Base-by-base conservation (phyloP, 2,797 vertebrate species). In the Eremophila alpestris region DNA sequence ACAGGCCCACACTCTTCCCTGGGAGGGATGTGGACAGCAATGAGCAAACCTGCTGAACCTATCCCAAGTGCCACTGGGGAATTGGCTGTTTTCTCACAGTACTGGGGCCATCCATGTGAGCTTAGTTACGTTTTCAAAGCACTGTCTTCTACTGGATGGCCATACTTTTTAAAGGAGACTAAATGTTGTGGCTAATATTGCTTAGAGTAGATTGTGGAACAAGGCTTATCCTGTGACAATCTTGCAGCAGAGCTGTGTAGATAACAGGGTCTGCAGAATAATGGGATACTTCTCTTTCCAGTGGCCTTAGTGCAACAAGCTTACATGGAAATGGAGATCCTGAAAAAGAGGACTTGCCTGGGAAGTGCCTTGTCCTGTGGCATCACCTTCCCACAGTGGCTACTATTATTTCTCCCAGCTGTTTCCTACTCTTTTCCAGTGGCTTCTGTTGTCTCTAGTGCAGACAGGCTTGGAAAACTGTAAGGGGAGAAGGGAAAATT, bases 51-150 rank as follows among this genome's bases (percentile, higher is more conserved):
- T 52, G 32, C 38, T 58, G 60, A 40, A 41, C 3, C 0, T 17
- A 13, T 23, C 15, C 55, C 40, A 41, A 0, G 20, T 34, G 36
- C 48, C 30, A 5, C 17, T 40, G 56, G 41, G 27, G 51, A 79
- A 54, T 15, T 2, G 1, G 20, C 13, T 32, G 0, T 45, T 79
- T 64, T 52, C 38, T 64, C 54, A 36, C 10, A 48, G 19, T 23
- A 16, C 45, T 75, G 48, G 13, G 24, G 16, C 27, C 45, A 5
- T 40, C 29, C 23, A 15, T 0, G 0, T 0, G 3, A 54, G 19
- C 20, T 86, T 13, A 43, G 32, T 10, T 22, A 8, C 22, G 41
- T 62, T 63, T 70, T 58, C 52, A 70, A 45, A 54, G 16, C 29
- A 18, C 32, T n/a, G 9, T 24, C 56, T 74, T 69, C 64, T 73